phyloP scores from a whole-genome alignment of 2,888 invertebrate species.

The Campoletis raptor region DNA sequence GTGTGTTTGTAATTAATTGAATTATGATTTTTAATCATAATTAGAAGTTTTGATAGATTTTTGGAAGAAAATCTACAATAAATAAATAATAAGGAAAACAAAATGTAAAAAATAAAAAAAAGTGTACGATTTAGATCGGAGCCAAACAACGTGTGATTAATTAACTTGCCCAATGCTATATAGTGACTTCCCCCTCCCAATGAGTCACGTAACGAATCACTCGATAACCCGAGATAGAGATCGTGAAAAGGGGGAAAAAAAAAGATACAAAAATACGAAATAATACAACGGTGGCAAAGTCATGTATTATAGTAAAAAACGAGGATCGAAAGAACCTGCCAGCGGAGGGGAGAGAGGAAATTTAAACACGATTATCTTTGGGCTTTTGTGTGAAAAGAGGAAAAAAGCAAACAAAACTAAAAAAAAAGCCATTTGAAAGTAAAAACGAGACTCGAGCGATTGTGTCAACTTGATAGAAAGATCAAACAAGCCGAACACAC shows the following conservation, averaged over 20 bases:
- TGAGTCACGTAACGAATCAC: constrained; percentile 57
- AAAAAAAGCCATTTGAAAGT: neutral
- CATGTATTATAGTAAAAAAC: constrained; percentile 34
- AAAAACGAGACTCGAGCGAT: constrained; percentile 10
- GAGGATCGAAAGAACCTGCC: constrained; percentile 39
- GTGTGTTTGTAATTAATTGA: neutral
- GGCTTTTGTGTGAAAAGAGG: constrained; percentile 44
- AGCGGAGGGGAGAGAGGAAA: neutral
- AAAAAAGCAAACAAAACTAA: constrained; percentile 8
- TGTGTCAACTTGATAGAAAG: constrained; percentile 27
- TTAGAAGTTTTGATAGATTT: neutral
- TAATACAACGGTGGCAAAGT: constrained; percentile 12
- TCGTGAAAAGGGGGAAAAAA: constrained; percentile 3
- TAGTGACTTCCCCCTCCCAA: constrained; percentile 43
- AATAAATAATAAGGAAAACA: neutral
- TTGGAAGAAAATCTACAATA: neutral
- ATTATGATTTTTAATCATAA: neutral
- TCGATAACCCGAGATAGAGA: constrained; percentile 22
- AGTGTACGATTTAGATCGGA: neutral
- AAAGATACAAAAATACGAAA: neutral
- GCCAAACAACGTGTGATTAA: constrained; percentile 48
- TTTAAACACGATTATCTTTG: constrained; percentile 44
- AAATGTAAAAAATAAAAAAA: neutral
- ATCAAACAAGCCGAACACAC: constrained; percentile 33
- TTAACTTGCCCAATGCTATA: constrained; percentile 52